Evolutionary conservation across 2,113 vertebrate species (phyloP).

Genomic region (Macaca fascicularis): DNA sequence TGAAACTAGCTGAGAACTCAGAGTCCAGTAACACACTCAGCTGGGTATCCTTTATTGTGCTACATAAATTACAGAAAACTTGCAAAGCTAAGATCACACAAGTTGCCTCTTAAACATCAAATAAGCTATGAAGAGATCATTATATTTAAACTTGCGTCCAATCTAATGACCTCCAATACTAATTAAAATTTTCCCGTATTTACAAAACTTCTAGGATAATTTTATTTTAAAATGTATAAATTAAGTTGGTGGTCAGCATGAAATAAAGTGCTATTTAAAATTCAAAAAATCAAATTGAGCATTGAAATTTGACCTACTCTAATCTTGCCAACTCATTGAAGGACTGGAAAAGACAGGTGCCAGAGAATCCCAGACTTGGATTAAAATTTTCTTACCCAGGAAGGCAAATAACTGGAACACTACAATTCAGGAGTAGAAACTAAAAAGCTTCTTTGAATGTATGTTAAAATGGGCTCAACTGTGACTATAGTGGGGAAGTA

Average conservation of each 20-base stretch:
- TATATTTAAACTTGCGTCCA: conserved; percentile 72
- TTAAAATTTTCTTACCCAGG: conserved; percentile 21
- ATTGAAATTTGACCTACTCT: conserved; percentile 66
- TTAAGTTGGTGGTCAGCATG: conserved; percentile 88
- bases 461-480: not conserved
- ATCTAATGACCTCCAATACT: conserved; percentile 77
- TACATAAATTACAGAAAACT: conserved; percentile 67
- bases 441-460: conserved; percentile 19
- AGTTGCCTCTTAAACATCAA: conserved; percentile 62
- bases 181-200: conserved; percentile 63
- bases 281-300: conserved; percentile 77
- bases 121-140: conserved; percentile 63
- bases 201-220: conserved; percentile 61
- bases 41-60: conserved; percentile 59
- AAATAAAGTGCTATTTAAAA: conserved; percentile 89
- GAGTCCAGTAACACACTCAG: conserved; percentile 67
- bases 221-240: conserved; percentile 64
- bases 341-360: conserved; percentile 42
- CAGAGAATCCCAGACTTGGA: not conserved
- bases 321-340: conserved; percentile 63
- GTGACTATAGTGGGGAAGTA: not conserved
- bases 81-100: conserved; percentile 64
- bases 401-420: conserved; percentile 26
- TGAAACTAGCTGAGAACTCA: conserved; percentile 76
- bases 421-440: conserved; percentile 11